These are phyloP conservation scores for Athene noctua DNA, from an alignment of 2,113 vertebrate genomes.

Conservation along the genomic window DNA sequence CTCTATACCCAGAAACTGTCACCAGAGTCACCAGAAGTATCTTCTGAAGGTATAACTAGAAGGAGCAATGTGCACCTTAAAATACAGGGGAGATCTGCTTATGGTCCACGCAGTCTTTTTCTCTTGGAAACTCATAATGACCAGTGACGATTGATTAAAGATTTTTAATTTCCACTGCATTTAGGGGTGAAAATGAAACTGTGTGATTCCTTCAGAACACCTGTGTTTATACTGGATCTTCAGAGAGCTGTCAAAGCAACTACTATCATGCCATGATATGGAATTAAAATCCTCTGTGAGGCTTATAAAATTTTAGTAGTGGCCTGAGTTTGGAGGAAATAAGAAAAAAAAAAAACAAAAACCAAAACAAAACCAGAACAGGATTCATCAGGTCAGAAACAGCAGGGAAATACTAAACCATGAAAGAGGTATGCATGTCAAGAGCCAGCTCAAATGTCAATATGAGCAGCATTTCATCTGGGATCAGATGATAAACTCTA, in stretches of 20 bases:
- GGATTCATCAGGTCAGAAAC: neutral
- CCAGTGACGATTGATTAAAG: neutral
- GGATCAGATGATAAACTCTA: neutral
- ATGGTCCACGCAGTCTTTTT: neutral
- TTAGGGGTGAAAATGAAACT: neutral
- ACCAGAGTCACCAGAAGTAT: neutral
- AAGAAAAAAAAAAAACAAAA: neutral
- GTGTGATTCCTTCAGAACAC: neutral
- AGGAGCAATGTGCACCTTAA: neutral
- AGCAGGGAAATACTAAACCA: neutral
- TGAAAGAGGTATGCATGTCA: neutral
- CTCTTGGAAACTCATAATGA: neutral
- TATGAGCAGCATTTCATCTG: neutral
- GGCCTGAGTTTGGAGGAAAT: neutral
- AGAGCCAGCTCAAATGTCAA: neutral
- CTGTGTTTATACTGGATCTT: neutral
- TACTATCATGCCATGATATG: neutral
- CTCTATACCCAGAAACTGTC: neutral
- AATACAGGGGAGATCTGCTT: neutral
- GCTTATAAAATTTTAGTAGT: neutral
- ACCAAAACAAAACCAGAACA: neutral
- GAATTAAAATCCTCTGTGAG: neutral
- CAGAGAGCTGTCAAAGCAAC: conserved; percentile 2
- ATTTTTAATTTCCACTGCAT: neutral
- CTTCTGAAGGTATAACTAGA: neutral